Evolutionary conservation across 2,113 vertebrate genomes (phyloP).

Genomic region (Orthonyx spaldingii): DNA sequence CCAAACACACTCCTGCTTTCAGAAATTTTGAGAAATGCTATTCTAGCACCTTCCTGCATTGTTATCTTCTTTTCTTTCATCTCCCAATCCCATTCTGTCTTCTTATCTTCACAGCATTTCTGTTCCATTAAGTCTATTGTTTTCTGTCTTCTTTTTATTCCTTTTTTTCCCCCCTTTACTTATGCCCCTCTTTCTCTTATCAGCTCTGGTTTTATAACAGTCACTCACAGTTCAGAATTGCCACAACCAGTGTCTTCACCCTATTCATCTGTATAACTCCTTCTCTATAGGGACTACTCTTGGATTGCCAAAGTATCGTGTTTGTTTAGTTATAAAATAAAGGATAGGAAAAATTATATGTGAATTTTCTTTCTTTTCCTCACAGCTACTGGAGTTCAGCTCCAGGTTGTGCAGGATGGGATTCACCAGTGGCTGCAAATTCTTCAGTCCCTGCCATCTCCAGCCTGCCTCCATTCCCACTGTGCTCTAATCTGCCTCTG

Average conservation of each 20-base stretch:
- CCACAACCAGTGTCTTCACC: neutral
- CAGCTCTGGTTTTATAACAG: neutral
- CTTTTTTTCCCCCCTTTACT: neutral
- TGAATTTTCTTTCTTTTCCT: neutral
- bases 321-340: neutral
- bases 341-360: neutral
- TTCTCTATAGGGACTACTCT: neutral
- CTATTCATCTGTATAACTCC: neutral
- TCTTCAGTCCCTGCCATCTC: neutral
- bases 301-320: neutral
- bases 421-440: neutral
- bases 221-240: neutral
- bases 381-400: neutral
- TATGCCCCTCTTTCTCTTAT: neutral
- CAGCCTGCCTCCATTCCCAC: neutral
- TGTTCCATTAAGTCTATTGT: slow-evolving; percentile 6
- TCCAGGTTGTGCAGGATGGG: neutral
- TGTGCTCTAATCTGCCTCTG: neutral
- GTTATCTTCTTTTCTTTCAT: slow-evolving; percentile 10
- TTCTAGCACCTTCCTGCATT: neutral
- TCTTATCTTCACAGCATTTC: slow-evolving; percentile 12
- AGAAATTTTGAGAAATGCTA: neutral
- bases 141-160: neutral
- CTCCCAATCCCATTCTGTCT: neutral
- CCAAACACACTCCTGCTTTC: neutral